Percentiles rank a stretch among this genome's conserved stretches.
Evolutionary conservation across 1,140 invertebrate genomes (phyloP).

Genomic region (Drosophila kepulauana): DNA sequence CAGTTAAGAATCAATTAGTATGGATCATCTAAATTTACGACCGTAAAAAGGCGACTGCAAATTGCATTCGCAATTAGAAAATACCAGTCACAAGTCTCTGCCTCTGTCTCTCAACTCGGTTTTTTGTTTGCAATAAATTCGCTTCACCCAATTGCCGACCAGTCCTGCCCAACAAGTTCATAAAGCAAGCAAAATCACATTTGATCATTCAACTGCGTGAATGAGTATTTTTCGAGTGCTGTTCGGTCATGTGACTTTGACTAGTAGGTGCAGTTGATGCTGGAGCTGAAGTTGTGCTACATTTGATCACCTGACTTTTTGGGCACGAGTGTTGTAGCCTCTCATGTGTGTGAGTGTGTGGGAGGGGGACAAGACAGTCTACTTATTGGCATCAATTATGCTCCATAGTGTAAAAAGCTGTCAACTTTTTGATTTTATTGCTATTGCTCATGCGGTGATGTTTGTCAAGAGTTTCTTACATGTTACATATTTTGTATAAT

Average conservation of each 20-base stretch:
- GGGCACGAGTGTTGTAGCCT: neutral
- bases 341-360: neutral
- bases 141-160: slow-evolving; percentile 35
- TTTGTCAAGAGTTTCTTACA: slow-evolving; percentile 28
- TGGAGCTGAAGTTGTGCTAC: slow-evolving; percentile 1
- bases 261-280: slow-evolving; percentile 13
- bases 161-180: slow-evolving; percentile 32
- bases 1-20: slow-evolving; percentile 79
- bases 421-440: slow-evolving; percentile 52
- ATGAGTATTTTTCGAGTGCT: slow-evolving; percentile 12
- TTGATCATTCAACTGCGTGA: slow-evolving; percentile 22
- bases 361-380: slow-evolving; percentile 17
- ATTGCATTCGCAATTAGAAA: slow-evolving; percentile 66
- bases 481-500: slow-evolving; percentile 62
- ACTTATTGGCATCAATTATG: slow-evolving; percentile 62
- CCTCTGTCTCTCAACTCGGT: neutral
- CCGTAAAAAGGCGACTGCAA: slow-evolving; percentile 58
- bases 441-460: slow-evolving; percentile 27
- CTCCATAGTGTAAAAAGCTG: slow-evolving; percentile 34
- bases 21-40: slow-evolving; percentile 49
- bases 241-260: slow-evolving; percentile 41
- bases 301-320: slow-evolving; percentile 44
- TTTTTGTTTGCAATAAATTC: slow-evolving; percentile 39
- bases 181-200: neutral
- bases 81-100: slow-evolving; percentile 32